Evolutionary conservation across 53 echinoderm and acorn worm species (phyloP), one percentile per base, ranked within the genome.

Genomic region (Apostichopus leukothele): DNA sequence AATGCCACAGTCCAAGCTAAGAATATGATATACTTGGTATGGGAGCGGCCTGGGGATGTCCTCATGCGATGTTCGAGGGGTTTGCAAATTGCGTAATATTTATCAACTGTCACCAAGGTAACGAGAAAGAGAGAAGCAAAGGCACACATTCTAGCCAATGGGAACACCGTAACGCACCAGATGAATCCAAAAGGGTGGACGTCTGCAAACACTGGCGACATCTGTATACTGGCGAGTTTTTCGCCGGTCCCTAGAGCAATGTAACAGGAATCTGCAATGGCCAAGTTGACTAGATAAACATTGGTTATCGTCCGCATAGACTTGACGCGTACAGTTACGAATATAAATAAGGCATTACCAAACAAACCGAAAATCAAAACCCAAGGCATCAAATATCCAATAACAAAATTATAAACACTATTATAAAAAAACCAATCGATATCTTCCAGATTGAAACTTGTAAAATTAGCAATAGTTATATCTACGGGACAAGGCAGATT

Each of bases 21-120:
- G 12, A 75, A n/a, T 18, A 90, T 53, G 60, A 90, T 39, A 14
- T 73, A 26, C 53, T 50, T 59, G 10, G 90, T 90, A 67, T 90
- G 55, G 22, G 83, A 83, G 5, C 84, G 59, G 14, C 78, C 21
- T 19, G 79, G 75, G 5, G 67, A 55, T 6, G 84, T 60, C 85
- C 39, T 23, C 16, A 79, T 71, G 75, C 22, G 53, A 27, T 86
- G 73, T 68, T 86, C 11, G 7, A 90, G 23, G 5, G 90, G 90
- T 18, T 84, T 73, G 13, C 90, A 90, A 39, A 90, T 74, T 0
- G 90, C 90, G 18, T 84, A 90, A 75, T 84, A 90, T 51, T 84
- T 68, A 75, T 90, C 90, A 5, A 90, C 73, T 5, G 84, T 75
- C 4, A 90, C 90, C 10, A 84, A 53, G 18, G 84, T 84, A 4